Conservation (phyloP, 2,888 invertebrate species). For the Pachliopta kotzebuea region DNA sequence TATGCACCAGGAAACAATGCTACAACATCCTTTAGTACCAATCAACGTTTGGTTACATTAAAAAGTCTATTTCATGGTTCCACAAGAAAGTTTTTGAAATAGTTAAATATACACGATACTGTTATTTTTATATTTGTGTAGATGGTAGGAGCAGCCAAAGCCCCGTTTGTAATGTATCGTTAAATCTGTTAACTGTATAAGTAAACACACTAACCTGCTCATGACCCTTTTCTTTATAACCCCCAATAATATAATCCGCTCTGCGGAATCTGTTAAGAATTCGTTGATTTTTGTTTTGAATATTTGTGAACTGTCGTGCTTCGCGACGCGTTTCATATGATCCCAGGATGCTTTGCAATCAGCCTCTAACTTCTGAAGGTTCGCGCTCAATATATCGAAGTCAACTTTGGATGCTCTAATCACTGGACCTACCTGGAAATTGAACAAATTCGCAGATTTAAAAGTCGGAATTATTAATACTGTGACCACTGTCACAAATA, state of each 20-base stretch:
- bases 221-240: conserved; percentile 95
- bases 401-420: conserved; percentile 96
- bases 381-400: conserved; percentile 93
- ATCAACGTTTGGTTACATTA: too few species aligned
- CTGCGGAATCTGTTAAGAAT: conserved; percentile 97
- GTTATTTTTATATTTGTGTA: too few species aligned
- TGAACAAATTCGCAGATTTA: too few species aligned
- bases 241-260: conserved; percentile 95
- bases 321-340: conserved; percentile 95
- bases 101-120: too few species aligned
- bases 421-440: conserved; percentile 88
- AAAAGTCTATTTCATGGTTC: too few species aligned
- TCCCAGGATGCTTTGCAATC: conserved; percentile 99
- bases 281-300: conserved; percentile 97
- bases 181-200: neutral
- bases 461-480: neutral
- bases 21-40: too few species aligned
- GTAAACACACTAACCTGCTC: conserved; percentile 84
- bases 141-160: too few species aligned
- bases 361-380: conserved; percentile 92
- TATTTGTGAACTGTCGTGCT: conserved; percentile 93
- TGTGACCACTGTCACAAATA: neutral
- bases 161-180: neutral
- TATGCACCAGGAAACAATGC: neutral
- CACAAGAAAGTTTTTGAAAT: too few species aligned